These are phyloP conservation scores for Oreotragus oreotragus DNA, from an alignment of 2,113 vertebrate genomes.

Conservation along the genomic window DNA sequence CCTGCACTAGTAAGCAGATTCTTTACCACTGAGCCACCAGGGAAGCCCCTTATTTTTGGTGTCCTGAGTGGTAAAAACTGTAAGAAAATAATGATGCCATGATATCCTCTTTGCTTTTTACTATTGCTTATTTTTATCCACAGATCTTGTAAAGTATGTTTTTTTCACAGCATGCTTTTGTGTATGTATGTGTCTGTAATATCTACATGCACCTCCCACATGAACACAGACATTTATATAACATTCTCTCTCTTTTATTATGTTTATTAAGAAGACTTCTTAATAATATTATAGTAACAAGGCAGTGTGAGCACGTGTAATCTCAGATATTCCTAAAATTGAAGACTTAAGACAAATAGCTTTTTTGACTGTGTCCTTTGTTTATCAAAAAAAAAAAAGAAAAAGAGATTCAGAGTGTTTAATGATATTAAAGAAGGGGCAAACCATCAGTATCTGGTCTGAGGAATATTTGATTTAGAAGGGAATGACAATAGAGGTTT, in stretches of 20 bases:
- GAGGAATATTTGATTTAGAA: constrained; percentile 4
- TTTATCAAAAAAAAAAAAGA: background rate
- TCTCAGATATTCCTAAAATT: background rate
- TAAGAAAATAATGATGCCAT: background rate
- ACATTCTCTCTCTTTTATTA: background rate
- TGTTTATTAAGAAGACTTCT: background rate
- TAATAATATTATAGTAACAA: background rate
- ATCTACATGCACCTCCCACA: background rate
- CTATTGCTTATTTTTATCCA: constrained; percentile 1
- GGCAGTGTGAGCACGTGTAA: background rate
- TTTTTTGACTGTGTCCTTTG: background rate
- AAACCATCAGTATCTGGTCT: background rate
- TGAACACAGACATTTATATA: background rate
- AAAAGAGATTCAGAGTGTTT: background rate
- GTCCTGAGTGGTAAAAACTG: background rate
- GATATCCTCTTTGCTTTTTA: background rate
- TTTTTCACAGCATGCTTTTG: background rate
- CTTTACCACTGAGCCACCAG: background rate
- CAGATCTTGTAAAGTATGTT: background rate
- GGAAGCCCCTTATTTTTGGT: background rate
- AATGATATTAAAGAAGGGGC: background rate
- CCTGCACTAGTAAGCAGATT: background rate
- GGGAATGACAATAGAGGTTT: background rate
- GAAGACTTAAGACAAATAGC: background rate
- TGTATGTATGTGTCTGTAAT: background rate